These are phyloP conservation scores for Limosa lapponica DNA, from an alignment of 2,797 vertebrate species.

Conservation along the genomic window DNA sequence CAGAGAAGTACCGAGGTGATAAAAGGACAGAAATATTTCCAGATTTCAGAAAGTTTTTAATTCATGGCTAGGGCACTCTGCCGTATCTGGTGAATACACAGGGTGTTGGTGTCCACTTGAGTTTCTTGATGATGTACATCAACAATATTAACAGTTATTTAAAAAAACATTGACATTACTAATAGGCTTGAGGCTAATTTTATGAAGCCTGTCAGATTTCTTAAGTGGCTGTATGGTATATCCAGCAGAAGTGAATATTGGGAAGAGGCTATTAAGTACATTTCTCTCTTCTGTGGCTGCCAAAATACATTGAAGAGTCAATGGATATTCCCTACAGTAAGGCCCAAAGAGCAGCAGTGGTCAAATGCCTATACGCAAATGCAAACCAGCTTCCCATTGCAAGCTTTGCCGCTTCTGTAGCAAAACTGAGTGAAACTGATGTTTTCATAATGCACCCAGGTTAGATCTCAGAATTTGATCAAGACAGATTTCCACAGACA, in stretches of 20 bases:
- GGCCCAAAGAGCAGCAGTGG: not conserved
- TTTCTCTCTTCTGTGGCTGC: not conserved
- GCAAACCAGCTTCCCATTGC: not conserved
- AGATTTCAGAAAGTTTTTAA: not conserved
- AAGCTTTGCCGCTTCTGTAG: not conserved
- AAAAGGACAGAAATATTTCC: not conserved
- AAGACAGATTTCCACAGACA: not conserved
- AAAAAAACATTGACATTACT: not conserved
- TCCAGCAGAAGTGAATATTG: not conserved
- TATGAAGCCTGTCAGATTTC: constrained; percentile 1
- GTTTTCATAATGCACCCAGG: not conserved
- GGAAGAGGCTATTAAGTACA: not conserved
- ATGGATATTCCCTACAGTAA: not conserved
- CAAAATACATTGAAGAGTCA: not conserved
- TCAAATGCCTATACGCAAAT: not conserved
- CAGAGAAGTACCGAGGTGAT: not conserved
- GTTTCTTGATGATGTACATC: not conserved
- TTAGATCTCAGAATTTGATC: not conserved
- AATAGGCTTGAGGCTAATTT: constrained; percentile 8
- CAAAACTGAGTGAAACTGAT: not conserved
- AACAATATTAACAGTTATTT: not conserved
- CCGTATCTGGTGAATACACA: not conserved
- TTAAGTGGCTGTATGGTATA: not conserved
- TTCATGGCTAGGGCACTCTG: not conserved
- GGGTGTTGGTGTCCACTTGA: not conserved